Base-by-base conservation (phyloP, 1,140 invertebrate genomes). In the Pachypeltis micranthus region DNA sequence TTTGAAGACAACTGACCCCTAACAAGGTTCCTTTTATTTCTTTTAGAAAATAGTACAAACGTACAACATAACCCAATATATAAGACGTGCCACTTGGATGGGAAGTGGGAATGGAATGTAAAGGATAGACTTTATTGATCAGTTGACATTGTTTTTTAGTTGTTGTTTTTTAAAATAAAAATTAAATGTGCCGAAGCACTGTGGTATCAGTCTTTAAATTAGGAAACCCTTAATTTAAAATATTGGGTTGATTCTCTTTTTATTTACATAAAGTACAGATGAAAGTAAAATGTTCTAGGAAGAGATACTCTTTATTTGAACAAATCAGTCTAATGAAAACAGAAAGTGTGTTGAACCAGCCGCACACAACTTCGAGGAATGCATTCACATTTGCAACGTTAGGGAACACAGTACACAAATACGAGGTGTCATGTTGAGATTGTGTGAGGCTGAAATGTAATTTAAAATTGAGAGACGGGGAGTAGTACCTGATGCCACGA, bases 401-500 rank as follows among this genome's bases (percentile, higher is more conserved):
- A 16, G 16, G 16, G 31, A 10, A 39, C 7, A 39, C 7, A 16
- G 7, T 10, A 7, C 16, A 39, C 16, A 39, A 16, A 39, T 7
- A 39, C 16, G 31, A 39, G 16, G 31, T 7, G 31, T 10, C 7
- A 16, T 10, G 31, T 39, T 10, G 7, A 39, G 31, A n/a, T n/a
- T 16, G 47, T 10, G 47, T 7, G 47, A 51, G 47, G 47, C 47
- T 51, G 47, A 21, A 16, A 16, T 4, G 21, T 51, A 59, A 25
- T 28, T 27, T 70, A 68, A 70, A 64, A 67, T 69, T 67, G 69
- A 72, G 74, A 75, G 44, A 59, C 44, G 58, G 59, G 25, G 39
- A 51, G 64, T 54, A 63, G 58, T 87, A 96, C 91, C 91, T 94
- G 80, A 99, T 90, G 78, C 94, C 96, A 75, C 97, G 84, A 70